Evolutionary conservation across 2,113 vertebrate genomes (phyloP).

Genomic region (Notiomystis cincta): DNA sequence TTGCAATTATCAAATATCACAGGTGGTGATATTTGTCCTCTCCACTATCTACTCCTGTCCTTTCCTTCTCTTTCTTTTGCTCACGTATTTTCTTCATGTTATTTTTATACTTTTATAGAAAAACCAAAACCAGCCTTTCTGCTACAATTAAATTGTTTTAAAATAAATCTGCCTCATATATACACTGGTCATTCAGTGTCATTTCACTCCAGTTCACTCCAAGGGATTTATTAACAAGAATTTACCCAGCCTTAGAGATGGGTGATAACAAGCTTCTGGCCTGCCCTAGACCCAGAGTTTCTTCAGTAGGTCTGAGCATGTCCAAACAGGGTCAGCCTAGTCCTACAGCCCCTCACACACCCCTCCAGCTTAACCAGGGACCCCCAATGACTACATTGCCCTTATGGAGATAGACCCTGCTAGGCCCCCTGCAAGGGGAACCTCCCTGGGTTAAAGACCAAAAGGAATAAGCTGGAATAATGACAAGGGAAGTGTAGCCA

Average conservation of each 20-base stretch:
- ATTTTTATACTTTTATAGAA: background rate
- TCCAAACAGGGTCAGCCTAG: background rate
- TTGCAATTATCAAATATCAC: background rate
- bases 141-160: background rate
- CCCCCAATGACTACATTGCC: accelerated
- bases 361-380: background rate
- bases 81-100: background rate
- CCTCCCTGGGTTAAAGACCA: background rate
- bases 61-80: background rate
- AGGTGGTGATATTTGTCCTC: background rate
- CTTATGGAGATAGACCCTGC: background rate
- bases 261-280: background rate
- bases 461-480: background rate
- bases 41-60: background rate
- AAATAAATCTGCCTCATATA: background rate
- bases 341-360: accelerated
- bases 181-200: background rate
- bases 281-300: background rate
- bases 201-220: background rate
- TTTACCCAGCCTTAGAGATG: background rate
- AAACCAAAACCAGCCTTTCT: background rate
- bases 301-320: background rate
- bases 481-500: background rate
- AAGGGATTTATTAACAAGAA: background rate
- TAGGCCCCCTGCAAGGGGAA: background rate